Percentiles rank a stretch among this genome's conserved stretches.
phyloP scores from a whole-genome alignment of 2,797 vertebrate genomes.

The Agapornis canus region DNA sequence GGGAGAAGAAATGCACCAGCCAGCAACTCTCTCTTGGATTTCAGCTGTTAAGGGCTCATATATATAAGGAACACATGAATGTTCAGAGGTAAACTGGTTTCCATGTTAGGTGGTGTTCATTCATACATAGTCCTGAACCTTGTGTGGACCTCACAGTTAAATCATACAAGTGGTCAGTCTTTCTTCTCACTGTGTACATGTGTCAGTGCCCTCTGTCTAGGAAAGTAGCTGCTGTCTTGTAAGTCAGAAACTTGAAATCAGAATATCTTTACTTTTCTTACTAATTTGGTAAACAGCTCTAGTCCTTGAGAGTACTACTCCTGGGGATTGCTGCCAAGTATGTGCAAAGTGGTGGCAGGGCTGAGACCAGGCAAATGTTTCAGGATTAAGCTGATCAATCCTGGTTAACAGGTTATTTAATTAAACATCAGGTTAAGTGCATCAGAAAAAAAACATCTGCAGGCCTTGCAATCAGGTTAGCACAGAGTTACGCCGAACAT shows the following conservation, averaged over 20 bases:
- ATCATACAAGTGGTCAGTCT: neutral
- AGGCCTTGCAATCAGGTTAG: neutral
- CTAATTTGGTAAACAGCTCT: neutral
- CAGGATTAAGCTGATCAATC: neutral
- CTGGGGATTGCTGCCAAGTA: neutral
- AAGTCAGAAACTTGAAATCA: neutral
- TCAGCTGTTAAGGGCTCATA: neutral
- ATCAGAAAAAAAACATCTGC: neutral
- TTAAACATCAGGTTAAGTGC: neutral
- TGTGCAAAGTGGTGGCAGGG: neutral
- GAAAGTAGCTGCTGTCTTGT: neutral
- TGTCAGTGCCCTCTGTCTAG: neutral
- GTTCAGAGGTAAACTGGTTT: neutral
- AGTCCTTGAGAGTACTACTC: neutral
- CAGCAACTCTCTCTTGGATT: neutral
- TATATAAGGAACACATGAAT: neutral
- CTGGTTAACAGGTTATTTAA: neutral
- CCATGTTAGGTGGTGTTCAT: neutral
- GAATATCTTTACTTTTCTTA: neutral
- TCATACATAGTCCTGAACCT: neutral
- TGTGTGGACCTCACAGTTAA: neutral
- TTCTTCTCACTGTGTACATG: neutral
- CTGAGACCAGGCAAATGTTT: neutral
- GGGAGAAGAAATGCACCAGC: neutral
- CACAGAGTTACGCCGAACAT: neutral